Evolutionary conservation across 2,888 invertebrate species (phyloP).

Genomic region (Torymus aiolomorphi): DNA sequence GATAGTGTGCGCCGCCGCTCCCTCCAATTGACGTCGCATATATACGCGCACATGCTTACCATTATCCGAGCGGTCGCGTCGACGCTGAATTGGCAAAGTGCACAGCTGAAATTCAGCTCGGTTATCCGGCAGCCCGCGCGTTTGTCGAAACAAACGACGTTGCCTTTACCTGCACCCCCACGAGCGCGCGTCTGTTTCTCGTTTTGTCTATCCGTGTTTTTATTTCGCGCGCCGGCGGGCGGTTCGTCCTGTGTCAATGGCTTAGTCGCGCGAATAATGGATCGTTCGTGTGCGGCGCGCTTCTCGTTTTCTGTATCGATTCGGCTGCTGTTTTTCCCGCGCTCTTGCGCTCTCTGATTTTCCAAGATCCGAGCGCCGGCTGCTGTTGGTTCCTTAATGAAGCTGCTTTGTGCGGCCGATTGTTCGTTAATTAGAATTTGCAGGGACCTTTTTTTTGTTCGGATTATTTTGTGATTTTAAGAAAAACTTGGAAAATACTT

Average conservation of each 20-base stretch:
- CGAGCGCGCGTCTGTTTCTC: background rate
- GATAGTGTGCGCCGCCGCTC: no score
- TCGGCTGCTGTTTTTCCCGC: background rate
- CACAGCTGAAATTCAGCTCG: no score
- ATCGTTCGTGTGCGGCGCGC: background rate
- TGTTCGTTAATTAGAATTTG: no score
- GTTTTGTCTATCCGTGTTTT: background rate
- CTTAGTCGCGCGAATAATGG: slow-evolving; percentile 5
- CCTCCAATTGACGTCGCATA: background rate
- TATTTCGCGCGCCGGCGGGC: background rate
- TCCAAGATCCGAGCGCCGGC: no score
- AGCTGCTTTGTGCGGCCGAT: no score
- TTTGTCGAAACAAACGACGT: background rate
- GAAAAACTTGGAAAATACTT: no score
- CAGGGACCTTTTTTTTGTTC: no score
- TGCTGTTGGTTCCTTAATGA: no score
- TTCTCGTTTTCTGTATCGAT: background rate
- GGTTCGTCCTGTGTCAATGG: slow-evolving; percentile 8
- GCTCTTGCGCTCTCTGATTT: no score
- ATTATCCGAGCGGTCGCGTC: slow-evolving; percentile 24
- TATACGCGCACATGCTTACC: background rate
- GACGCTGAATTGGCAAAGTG: background rate
- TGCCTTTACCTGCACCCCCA: no score
- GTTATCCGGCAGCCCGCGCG: no score
- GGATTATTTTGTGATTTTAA: no score